phyloP scores from a whole-genome alignment of 2,888 invertebrate genomes.

The Trypoxylon attenuatum region DNA sequence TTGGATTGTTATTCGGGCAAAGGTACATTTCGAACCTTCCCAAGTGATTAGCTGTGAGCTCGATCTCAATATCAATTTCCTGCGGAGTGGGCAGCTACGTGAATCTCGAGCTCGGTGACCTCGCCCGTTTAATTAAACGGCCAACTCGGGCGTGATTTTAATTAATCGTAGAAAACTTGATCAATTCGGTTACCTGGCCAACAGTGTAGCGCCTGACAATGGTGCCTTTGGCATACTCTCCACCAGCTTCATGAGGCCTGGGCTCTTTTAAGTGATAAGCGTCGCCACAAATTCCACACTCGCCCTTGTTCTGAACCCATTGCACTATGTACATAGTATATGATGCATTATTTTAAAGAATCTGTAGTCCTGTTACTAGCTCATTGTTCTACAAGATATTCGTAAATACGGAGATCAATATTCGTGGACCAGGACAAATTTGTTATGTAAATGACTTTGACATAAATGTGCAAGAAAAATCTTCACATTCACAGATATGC shows the following conservation, averaged over 20 bases:
- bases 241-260: slow-evolving; percentile 92
- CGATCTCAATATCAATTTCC: slow-evolving; percentile 90
- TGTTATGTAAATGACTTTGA: too few species aligned
- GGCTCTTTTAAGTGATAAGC: slow-evolving; percentile 83
- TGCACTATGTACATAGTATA: slow-evolving; percentile 84
- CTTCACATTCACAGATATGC: too few species aligned
- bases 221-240: slow-evolving; percentile 89
- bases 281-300: slow-evolving; percentile 94
- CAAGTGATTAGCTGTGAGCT: slow-evolving; percentile 92
- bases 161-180: background rate
- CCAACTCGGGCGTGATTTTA: background rate
- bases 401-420: too few species aligned
- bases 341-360: too few species aligned
- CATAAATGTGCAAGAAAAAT: too few species aligned
- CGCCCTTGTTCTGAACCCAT: slow-evolving; percentile 90
- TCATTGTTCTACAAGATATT: too few species aligned
- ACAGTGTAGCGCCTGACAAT: slow-evolving; percentile 87
- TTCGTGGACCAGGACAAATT: too few species aligned
- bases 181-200: slow-evolving; percentile 80
- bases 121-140: background rate
- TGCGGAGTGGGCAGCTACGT: slow-evolving; percentile 63
- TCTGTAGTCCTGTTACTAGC: too few species aligned
- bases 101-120: background rate
- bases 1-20: slow-evolving; percentile 90
- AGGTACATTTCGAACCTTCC: slow-evolving; percentile 90